These are phyloP conservation scores for Xyrauchen texanus DNA, from an alignment of 2,113 vertebrate genomes.

Conservation along the genomic window DNA sequence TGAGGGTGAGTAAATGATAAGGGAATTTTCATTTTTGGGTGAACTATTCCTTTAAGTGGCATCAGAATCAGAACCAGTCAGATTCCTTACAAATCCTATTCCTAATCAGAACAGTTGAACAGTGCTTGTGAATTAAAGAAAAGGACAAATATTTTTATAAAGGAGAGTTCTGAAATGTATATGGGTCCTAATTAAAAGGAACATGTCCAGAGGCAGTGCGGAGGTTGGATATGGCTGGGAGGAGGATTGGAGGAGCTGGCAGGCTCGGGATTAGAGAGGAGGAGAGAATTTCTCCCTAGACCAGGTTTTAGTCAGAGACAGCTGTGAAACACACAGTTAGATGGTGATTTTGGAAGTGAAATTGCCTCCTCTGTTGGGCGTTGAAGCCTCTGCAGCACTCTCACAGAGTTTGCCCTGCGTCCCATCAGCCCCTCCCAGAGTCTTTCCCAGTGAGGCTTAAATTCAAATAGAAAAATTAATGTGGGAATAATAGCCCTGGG, in stretches of 20 bases:
- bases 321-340: slow-evolving; percentile 42
- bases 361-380: slow-evolving; percentile 76
- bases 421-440: slow-evolving; percentile 42
- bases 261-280: background rate
- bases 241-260: background rate
- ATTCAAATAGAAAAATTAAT: slow-evolving; percentile 85
- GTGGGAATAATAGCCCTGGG: slow-evolving; percentile 78
- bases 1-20: too few relatives aligned
- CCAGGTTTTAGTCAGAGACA: slow-evolving; percentile 24
- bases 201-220: slow-evolving; percentile 31
- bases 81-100: too few relatives aligned
- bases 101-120: background rate
- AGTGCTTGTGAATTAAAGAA: background rate
- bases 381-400: slow-evolving; percentile 60
- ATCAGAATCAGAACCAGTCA: too few relatives aligned
- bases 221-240: slow-evolving; percentile 9
- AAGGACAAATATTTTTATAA: slow-evolving; percentile 38
- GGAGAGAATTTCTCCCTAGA: slow-evolving; percentile 5
- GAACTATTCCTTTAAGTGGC: too few relatives aligned
- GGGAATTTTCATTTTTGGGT: too few relatives aligned
- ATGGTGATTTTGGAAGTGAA: slow-evolving; percentile 65
- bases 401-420: slow-evolving; percentile 33
- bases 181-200: slow-evolving; percentile 54
- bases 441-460: slow-evolving; percentile 67
- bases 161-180: slow-evolving; percentile 40